These are phyloP conservation scores for Hipposideros larvatus DNA, from an alignment of 2,797 vertebrate genomes.

Conservation along the genomic window DNA sequence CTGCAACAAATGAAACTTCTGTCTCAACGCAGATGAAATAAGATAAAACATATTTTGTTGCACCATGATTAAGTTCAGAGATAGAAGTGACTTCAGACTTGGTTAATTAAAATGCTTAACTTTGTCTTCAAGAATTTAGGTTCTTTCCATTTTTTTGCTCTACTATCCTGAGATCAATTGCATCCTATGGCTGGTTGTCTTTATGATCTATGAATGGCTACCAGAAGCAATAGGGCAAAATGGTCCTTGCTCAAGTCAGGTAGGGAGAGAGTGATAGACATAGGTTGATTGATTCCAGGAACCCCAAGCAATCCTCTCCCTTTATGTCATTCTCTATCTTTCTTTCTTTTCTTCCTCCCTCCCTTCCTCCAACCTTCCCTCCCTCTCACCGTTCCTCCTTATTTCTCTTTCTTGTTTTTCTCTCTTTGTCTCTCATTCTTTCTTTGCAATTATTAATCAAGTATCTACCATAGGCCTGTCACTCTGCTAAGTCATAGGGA, in stretches of 20 bases:
- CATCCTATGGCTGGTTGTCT: not conserved
- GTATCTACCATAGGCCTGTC: not conserved
- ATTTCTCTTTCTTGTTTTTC: not conserved
- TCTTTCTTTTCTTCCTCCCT: not conserved
- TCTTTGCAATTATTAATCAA: not conserved
- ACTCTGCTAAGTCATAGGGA: not conserved
- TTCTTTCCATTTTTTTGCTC: not conserved
- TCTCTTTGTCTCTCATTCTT: not conserved
- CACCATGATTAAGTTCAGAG: not conserved
- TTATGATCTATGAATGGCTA: not conserved
- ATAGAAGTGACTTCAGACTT: not conserved
- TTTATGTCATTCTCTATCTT: not conserved
- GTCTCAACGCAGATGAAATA: not conserved
- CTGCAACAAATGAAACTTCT: not conserved
- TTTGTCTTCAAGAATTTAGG: not conserved
- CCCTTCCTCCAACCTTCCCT: not conserved
- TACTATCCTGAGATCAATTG: not conserved
- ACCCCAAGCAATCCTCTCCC: not conserved
- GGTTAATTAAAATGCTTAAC: not conserved
- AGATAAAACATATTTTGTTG: not conserved
- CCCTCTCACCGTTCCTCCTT: not conserved
- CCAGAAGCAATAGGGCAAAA: not conserved
- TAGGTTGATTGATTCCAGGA: not conserved
- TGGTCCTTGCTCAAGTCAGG: not conserved
- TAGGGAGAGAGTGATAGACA: not conserved